Percentiles rank a stretch among this genome's conserved stretches.
Evolutionary conservation across 2,797 vertebrate species (phyloP).

Genomic region (Eulemur rubriventer): DNA sequence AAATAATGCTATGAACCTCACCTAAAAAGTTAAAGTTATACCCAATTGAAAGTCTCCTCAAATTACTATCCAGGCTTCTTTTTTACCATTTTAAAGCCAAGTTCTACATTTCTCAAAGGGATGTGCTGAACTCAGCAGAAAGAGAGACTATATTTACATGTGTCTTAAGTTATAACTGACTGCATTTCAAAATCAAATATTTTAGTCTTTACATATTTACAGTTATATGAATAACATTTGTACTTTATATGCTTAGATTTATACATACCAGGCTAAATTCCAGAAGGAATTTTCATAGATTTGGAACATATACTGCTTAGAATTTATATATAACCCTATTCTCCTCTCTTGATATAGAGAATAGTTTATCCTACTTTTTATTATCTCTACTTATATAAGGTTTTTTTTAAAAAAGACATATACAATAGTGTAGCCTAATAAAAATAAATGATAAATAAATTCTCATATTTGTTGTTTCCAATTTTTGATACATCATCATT

Average conservation of each 20-base stretch:
- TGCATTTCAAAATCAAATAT: constrained; percentile 58
- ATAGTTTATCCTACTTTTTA: constrained; percentile 44
- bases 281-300: constrained; percentile 53
- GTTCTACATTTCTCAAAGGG: constrained; percentile 11
- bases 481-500: background rate
- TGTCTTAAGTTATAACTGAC: constrained; percentile 47
- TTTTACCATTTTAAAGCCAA: constrained; percentile 1
- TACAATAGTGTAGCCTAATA: background rate
- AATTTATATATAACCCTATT: constrained; percentile 14
- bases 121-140: constrained; percentile 1
- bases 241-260: constrained; percentile 55
- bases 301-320: constrained; percentile 39
- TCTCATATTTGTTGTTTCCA: background rate
- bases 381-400: constrained; percentile 9
- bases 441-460: constrained; percentile 13
- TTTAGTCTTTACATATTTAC: constrained; percentile 54
- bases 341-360: background rate
- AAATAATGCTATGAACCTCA: background rate
- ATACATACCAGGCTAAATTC: constrained; percentile 36
- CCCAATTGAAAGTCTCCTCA: constrained; percentile 24
- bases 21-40: background rate
- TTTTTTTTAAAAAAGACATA: background rate
- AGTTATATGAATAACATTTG: constrained; percentile 50
- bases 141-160: constrained; percentile 2
- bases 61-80: background rate